Conservation (phyloP, 2,888 invertebrate genomes). For the Lasius fuliginosus region DNA sequence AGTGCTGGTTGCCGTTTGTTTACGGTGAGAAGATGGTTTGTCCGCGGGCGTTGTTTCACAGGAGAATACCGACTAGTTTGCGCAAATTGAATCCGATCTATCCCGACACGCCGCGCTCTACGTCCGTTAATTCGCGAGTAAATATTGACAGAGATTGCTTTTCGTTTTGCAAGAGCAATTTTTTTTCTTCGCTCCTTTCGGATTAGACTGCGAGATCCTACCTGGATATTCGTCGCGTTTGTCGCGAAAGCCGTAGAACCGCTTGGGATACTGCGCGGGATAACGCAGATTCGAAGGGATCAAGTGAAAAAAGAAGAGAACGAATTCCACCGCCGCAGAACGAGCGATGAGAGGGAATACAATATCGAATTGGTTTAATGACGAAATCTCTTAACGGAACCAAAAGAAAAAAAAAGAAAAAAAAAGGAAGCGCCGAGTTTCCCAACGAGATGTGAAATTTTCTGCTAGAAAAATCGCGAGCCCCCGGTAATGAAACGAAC, state of each 20-base stretch:
- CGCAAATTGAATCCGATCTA: background rate
- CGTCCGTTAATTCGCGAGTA: background rate
- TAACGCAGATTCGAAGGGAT: conserved; percentile 9
- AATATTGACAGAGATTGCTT: conserved; percentile 22
- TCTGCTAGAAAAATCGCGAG: background rate
- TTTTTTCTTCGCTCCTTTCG: background rate
- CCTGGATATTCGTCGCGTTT: background rate
- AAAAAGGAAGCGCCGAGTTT: background rate
- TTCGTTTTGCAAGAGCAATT: background rate
- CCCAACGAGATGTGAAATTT: background rate
- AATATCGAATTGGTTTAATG: conserved; percentile 7
- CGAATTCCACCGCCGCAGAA: background rate
- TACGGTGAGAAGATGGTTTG: conserved; percentile 7
- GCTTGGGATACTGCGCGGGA: conserved; percentile 2
- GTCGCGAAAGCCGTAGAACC: background rate
- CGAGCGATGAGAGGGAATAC: background rate
- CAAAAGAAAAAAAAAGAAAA: background rate
- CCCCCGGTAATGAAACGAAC: conserved; percentile 5
- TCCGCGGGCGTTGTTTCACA: conserved; percentile 5
- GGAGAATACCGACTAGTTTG: conserved; percentile 17
- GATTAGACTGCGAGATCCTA: conserved; percentile 12
- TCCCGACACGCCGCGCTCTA: background rate
- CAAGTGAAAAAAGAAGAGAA: background rate
- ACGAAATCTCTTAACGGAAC: conserved; percentile 3
- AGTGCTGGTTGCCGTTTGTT: background rate